A percentile compares a stretch with the other conserved stretches of the same genome.
Evolutionary conservation across 37 sponge, comb jelly and placozoan genomes (phyloP).

Genomic region (Crambe crambe): DNA sequence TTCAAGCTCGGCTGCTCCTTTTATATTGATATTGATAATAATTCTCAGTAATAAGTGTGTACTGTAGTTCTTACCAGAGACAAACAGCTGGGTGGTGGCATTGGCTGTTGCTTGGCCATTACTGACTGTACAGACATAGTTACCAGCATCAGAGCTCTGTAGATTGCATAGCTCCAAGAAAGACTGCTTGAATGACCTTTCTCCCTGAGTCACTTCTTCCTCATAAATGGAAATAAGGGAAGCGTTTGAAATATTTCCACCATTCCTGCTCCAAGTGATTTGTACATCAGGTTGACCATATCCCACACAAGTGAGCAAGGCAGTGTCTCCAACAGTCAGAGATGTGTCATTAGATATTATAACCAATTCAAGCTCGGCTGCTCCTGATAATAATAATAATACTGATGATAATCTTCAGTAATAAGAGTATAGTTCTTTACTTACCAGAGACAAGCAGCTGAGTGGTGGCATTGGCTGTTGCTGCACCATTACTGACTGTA

Average conservation of each 20-base stretch:
- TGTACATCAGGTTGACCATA: conserved; percentile 4
- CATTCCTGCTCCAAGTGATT: conserved; percentile 26
- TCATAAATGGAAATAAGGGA: conserved; percentile 7
- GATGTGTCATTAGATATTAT: conserved; percentile 4
- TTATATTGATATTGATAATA: neutral
- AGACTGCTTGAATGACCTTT: conserved; percentile 5
- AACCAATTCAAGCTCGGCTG: neutral
- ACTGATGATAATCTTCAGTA: no score
- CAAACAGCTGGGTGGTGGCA: conserved; percentile 4
- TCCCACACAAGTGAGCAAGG: conserved; percentile 6
- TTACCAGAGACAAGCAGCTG: neutral
- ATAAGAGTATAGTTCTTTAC: neutral
- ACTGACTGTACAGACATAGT: conserved; percentile 25
- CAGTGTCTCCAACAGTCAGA: conserved; percentile 17
- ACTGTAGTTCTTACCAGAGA: neutral
- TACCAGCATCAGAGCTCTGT: conserved; percentile 12
- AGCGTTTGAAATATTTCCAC: neutral
- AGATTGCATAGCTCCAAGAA: conserved; percentile 28
- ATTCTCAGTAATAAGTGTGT: neutral
- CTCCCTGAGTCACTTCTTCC: neutral
- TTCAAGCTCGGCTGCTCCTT: neutral
- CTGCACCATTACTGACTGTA: neutral
- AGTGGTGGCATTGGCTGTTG: neutral
- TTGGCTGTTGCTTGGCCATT: neutral
- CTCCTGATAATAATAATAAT: neutral